Percentiles rank a stretch among this genome's conserved stretches.
These are phyloP conservation scores for Cyclina sinensis DNA, from an alignment of 1,140 invertebrate genomes.

Conservation along the genomic window DNA sequence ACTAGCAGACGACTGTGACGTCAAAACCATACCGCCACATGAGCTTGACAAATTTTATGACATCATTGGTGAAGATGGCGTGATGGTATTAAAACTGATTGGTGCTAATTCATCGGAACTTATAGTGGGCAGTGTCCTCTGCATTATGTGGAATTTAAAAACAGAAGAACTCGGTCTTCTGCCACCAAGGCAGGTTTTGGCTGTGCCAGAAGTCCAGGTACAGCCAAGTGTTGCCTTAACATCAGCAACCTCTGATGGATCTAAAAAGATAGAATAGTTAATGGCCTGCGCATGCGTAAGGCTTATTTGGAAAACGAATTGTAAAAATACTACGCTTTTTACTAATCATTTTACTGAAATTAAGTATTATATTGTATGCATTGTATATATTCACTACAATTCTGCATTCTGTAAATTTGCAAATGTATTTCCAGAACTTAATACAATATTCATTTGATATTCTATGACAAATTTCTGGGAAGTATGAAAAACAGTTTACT, in stretches of 20 bases:
- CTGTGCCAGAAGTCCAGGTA: neutral
- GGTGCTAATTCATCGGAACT: constrained; percentile 48
- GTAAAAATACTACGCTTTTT: no score
- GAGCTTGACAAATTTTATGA: constrained; percentile 20
- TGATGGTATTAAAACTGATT: constrained; percentile 42
- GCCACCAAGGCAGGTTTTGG: neutral
- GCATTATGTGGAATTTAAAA: neutral
- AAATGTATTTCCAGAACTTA: no score
- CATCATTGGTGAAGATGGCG: constrained; percentile 52
- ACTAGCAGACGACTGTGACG: neutral
- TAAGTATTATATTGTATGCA: no score
- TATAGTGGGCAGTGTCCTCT: constrained; percentile 7
- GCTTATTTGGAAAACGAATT: no score
- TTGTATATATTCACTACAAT: no score
- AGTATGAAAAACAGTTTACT: no score
- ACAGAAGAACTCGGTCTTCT: neutral
- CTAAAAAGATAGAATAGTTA: constrained; percentile 10
- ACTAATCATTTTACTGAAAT: no score
- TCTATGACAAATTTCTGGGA: no score
- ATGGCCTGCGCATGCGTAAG: no score
- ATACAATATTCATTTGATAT: no score
- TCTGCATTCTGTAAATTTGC: no score
- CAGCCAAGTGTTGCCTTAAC: neutral
- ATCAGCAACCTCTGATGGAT: neutral
- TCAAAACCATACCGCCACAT: neutral